phyloP scores from a whole-genome alignment of 2,113 vertebrate species.

The Entomyzon cyanotis region DNA sequence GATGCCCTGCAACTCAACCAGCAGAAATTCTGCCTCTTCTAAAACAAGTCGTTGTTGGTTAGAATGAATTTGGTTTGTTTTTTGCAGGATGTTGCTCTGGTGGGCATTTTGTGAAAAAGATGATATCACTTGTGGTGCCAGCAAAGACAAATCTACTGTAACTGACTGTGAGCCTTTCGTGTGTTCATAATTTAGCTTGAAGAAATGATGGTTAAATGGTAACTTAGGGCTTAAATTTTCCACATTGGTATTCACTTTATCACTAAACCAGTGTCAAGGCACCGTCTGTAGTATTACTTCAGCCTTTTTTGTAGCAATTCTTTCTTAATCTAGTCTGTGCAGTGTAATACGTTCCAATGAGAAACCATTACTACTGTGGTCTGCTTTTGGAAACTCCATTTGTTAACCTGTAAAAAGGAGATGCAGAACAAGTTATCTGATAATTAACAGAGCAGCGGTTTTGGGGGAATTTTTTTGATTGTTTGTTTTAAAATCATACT shows the following conservation, averaged over 20 bases:
- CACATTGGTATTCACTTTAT: neutral
- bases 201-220: neutral
- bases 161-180: neutral
- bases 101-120: neutral
- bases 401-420: neutral
- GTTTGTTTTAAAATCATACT: neutral
- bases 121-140: neutral
- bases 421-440: neutral
- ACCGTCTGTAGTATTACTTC: neutral
- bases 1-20: neutral
- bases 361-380: neutral
- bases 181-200: neutral
- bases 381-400: neutral
- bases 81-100: neutral
- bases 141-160: neutral
- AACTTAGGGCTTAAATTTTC: neutral
- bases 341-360: neutral
- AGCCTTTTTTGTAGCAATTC: neutral
- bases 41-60: neutral
- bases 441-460: neutral
- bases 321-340: neutral
- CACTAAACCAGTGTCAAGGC: neutral
- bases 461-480: neutral
- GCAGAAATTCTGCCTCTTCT: neutral
- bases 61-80: neutral